Base-by-base conservation (phyloP, 1,140 invertebrate species). In the Eriocheir sinensis region DNA sequence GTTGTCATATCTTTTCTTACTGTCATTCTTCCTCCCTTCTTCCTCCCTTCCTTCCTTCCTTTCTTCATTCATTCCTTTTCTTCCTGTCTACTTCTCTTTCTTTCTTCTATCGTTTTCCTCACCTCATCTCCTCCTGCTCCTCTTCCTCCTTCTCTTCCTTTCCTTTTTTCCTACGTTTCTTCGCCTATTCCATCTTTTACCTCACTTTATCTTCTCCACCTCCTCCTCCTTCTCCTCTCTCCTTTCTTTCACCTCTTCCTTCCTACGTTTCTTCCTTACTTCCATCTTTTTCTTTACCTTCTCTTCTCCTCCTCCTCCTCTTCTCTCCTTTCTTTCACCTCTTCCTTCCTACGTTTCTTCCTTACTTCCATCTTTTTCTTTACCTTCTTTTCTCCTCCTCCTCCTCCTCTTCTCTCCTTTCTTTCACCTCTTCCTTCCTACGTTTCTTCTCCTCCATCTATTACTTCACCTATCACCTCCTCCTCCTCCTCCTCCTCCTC, bases 331-430 rank as follows among this genome's bases (percentile, higher is more conserved):
- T 72, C 27, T 72, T 72, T 72, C 53, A 12, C 27, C 53, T 72
- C 27, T 27, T 72, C 27, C 53, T 72, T 72, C 80, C 30, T 81
- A 15, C 30, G 17, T n/a, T 81, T 81, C 80, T 81, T 81, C 80
- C 30, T 81, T n/a, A 27, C 30, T n/a, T 81, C 30, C 80, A 27
- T 81, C 80, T 81, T 81, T n/a, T 81, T 81, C 80, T 81, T 72
- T 21, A n/a, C n/a, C 17, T 72, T 72, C 27, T n/a, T n/a, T 1
- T 72, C 21, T 53, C 21, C 3, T n/a, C n/a, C 30, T 27, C 27
- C 80, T 83, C 80, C 27, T 27, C 27, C n/a, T 85, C 80, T 83
- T 27, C 27, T 27, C 27, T 27, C 27, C 80, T 83, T 27, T 83
- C 34, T 83, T 27, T 83, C 80, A 8, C 80, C 27, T 27, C 27